These are phyloP conservation scores for Amitus sp. DNA, from an alignment of 2,888 invertebrate genomes.

Conservation along the genomic window DNA sequence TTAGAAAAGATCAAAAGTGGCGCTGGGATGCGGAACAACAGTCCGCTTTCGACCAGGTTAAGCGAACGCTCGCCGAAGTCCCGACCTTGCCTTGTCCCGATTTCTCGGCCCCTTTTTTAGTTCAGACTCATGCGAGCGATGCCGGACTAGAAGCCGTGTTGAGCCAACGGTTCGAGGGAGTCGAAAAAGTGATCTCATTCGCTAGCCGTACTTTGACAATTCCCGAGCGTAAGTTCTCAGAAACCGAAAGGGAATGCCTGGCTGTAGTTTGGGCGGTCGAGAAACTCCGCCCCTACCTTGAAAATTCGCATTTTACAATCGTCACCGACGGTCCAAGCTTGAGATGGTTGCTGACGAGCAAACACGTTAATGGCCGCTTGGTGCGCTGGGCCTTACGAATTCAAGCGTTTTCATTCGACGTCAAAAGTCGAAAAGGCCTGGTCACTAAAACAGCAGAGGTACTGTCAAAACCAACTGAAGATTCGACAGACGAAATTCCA, in stretches of 20 bases:
- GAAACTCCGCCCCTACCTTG: conserved; percentile 22
- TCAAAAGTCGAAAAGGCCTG: conserved; percentile 14
- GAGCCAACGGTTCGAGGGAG: conserved; percentile 33
- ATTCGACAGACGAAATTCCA: conserved; percentile 20
- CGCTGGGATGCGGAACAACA: conserved; percentile 35
- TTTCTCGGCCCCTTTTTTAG: conserved; percentile 28
- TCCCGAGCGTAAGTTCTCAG: conserved; percentile 27
- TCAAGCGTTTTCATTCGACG: too few species aligned
- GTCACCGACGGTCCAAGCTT: conserved; percentile 36
- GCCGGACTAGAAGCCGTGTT: conserved; percentile 33
- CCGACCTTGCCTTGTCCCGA: conserved; percentile 39
- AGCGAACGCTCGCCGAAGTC: conserved; percentile 18
- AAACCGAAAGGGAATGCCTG: conserved; percentile 36
- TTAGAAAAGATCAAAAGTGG: conserved; percentile 36
- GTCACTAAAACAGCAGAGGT: not conserved
- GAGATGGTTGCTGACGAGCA: conserved; percentile 15
- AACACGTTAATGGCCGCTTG: too few species aligned
- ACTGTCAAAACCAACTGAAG: not conserved
- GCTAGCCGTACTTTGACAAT: conserved; percentile 26
- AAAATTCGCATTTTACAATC: too few species aligned
- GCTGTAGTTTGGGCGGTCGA: conserved; percentile 30
- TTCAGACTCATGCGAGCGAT: conserved; percentile 34
- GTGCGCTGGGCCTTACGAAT: conserved; percentile 44
- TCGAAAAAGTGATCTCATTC: conserved; percentile 36
- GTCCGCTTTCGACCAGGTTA: conserved; percentile 32